phyloP scores from a whole-genome alignment of 2,113 vertebrate genomes.

The Dicerorhinus sumatrensis region DNA sequence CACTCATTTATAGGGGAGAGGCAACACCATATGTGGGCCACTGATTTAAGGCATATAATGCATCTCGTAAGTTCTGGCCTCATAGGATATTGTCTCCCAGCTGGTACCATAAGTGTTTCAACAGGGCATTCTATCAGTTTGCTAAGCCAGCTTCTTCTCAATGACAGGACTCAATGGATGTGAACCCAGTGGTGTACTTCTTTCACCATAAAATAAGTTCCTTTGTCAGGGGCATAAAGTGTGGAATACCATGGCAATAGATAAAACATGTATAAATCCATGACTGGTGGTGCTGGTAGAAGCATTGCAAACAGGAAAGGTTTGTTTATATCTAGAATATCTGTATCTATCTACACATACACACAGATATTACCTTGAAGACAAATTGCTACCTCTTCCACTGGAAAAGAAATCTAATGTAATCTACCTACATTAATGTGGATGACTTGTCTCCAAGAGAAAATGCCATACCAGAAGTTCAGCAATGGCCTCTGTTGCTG shows the following conservation, averaged over 20 bases:
- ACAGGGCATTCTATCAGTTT: background rate
- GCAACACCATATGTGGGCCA: accelerated
- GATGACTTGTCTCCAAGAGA: background rate
- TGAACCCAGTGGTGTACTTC: background rate
- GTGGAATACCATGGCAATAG: background rate
- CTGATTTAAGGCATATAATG: background rate
- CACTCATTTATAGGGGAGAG: background rate
- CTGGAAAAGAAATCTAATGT: background rate
- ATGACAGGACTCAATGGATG: background rate
- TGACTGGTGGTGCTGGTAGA: background rate
- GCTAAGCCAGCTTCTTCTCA: background rate
- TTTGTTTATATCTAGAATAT: background rate
- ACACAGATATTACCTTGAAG: background rate
- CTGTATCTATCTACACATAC: background rate
- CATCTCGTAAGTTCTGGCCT: background rate
- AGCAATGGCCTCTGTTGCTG: background rate
- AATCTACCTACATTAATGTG: background rate
- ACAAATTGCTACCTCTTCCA: background rate
- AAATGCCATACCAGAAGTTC: background rate
- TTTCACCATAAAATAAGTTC: background rate
- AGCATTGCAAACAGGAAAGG: background rate
- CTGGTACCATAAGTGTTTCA: background rate
- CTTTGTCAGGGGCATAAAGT: background rate
- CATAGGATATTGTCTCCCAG: background rate
- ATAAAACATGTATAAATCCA: background rate